Conservation (phyloP, 2,797 vertebrate species). For the Erpetoichthys calabaricus region DNA sequence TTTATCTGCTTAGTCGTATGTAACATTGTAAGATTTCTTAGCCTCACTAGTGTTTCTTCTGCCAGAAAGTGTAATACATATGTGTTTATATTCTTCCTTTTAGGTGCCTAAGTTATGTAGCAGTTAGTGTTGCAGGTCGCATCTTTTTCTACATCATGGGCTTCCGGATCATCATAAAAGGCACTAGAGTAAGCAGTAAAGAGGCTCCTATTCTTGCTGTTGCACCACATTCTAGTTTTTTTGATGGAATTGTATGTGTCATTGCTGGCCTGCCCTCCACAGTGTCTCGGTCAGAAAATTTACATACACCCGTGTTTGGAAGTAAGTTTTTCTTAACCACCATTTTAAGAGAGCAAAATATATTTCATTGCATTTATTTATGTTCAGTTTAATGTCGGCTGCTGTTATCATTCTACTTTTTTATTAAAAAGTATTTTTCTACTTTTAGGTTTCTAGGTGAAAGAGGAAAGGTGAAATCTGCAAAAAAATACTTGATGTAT, state of each 20-base stretch:
- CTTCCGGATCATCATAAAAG: slow-evolving; percentile 74
- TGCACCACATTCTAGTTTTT: slow-evolving; percentile 88
- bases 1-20: too few species aligned
- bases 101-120: slow-evolving; percentile 44
- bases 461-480: too few species aligned
- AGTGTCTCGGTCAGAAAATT: slow-evolving; percentile 77
- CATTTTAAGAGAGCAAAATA: too few species aligned
- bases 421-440: too few species aligned
- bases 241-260: slow-evolving; percentile 75
- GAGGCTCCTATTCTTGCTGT: slow-evolving; percentile 79
- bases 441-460: too few species aligned
- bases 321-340: slow-evolving; percentile 54
- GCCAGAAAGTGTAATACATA: too few species aligned
- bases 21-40: too few species aligned
- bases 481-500: too few species aligned
- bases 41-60: too few species aligned
- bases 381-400: too few species aligned
- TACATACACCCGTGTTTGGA: slow-evolving; percentile 69
- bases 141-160: slow-evolving; percentile 71
- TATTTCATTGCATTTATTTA: too few species aligned
- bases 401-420: too few species aligned
- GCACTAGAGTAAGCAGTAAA: slow-evolving; percentile 43
- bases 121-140: slow-evolving; percentile 56
- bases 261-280: slow-evolving; percentile 75
- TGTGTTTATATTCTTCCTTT: background rate